Percentiles rank a stretch among this genome's conserved stretches.
phyloP scores from a whole-genome alignment of 2,888 invertebrate genomes.

The Megalurothrips usitatus region DNA sequence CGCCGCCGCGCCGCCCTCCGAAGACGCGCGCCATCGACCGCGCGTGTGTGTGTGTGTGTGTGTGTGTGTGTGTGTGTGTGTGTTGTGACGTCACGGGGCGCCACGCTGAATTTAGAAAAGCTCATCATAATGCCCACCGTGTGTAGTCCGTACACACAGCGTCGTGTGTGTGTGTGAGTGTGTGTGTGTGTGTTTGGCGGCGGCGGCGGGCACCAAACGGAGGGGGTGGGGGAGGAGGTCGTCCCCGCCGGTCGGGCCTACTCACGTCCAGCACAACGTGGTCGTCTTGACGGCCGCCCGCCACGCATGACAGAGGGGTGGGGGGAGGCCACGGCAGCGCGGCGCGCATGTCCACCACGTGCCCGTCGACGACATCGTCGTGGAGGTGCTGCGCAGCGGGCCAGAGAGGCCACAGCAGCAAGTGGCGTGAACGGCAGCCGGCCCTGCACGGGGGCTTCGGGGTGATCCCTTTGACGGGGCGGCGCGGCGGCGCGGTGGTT shows the following conservation, averaged over 20 bases:
- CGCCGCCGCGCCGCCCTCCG: neutral
- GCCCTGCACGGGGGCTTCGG: too few species aligned
- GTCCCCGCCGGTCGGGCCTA: neutral
- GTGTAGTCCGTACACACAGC: neutral
- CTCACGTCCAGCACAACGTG: neutral
- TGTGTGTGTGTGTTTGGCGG: constrained; percentile 12
- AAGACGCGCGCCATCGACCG: neutral
- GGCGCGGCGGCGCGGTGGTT: too few species aligned
- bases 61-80: too few species aligned
- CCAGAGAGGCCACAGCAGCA: too few species aligned
- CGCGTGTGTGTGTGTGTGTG: too few species aligned
- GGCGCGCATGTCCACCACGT: too few species aligned
- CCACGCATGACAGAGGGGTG: constrained; percentile 6
- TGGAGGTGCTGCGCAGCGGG: too few species aligned
- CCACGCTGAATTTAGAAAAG: constrained; percentile 26
- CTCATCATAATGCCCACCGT: constrained; percentile 26
- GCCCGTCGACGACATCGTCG: too few species aligned
- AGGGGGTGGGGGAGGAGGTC: neutral
- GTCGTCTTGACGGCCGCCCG: neutral
- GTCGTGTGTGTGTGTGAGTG: neutral
- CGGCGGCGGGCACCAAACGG: neutral
- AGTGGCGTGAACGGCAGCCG: too few species aligned
- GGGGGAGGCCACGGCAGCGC: too few species aligned
- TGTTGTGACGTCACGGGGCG: constrained; percentile 8
- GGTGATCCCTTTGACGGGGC: too few species aligned